Percentiles rank a stretch among this genome's conserved stretches.
Evolutionary conservation across 2,888 invertebrate genomes (phyloP).

Genomic region (Scaeva pyrastri): DNA sequence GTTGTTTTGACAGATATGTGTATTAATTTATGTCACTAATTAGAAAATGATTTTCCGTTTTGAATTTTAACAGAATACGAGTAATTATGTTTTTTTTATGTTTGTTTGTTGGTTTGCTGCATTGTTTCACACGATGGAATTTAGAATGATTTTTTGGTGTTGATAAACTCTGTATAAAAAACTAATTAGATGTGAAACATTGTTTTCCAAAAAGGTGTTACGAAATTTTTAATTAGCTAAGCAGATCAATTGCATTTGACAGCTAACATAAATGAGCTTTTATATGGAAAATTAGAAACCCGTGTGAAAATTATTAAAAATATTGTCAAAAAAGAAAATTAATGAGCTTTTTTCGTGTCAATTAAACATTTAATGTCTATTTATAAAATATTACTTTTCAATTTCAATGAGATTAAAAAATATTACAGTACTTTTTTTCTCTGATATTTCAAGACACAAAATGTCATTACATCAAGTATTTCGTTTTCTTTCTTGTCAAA

Average conservation of each 20-base stretch:
- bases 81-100: background rate
- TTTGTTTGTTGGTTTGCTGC: background rate
- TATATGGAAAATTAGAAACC: background rate
- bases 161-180: constrained; percentile 10
- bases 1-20: constrained; percentile 66
- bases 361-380: no score
- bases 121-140: background rate
- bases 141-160: background rate
- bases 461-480: no score
- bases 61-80: constrained; percentile 2
- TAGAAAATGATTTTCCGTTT: constrained; percentile 50
- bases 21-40: constrained; percentile 67
- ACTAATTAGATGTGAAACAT: constrained; percentile 22
- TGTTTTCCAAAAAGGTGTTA: background rate
- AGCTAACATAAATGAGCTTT: background rate
- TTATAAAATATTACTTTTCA: no score
- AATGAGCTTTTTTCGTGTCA: no score
- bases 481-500: no score
- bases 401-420: no score
- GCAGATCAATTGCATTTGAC: constrained; percentile 23
- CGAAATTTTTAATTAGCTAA: constrained; percentile 17
- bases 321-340: background rate
- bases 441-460: no score
- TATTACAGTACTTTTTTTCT: no score
- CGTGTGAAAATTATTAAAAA: background rate